A percentile compares a stretch with the other conserved stretches of the same genome.
Evolutionary conservation across 2,797 vertebrate genomes (phyloP).

Genomic region (Antrozous pallidus): DNA sequence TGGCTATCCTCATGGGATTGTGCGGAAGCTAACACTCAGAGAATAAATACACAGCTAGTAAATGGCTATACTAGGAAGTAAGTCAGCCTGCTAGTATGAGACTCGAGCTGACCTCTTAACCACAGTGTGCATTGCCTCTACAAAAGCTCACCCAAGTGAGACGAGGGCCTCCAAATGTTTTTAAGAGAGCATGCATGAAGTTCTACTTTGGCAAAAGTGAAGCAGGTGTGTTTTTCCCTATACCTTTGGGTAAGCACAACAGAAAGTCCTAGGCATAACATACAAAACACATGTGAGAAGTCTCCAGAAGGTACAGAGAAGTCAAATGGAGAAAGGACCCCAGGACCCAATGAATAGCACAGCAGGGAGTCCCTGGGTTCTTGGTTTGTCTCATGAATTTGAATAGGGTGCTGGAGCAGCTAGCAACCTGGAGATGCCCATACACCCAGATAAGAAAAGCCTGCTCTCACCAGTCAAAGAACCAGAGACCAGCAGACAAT

Average conservation of each 20-base stretch:
- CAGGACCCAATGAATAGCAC: rapidly evolving
- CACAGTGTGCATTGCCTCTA: too few relatives aligned
- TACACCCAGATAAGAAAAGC: too few relatives aligned
- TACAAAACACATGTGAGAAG: background rate
- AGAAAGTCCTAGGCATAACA: background rate
- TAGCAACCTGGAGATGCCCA: background rate
- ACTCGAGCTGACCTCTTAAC: background rate
- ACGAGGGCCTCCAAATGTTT: rapidly evolving
- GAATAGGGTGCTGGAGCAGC: background rate
- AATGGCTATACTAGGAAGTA: background rate
- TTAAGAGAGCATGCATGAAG: background rate
- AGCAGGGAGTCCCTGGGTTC: background rate
- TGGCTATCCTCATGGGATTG: rapidly evolving
- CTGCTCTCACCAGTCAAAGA: background rate
- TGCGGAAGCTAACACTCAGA: background rate
- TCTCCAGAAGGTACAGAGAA: background rate
- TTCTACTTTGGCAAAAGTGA: background rate
- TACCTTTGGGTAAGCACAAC: background rate
- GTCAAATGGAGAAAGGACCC: background rate
- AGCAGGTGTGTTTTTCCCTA: background rate
- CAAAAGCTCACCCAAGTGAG: rapidly evolving
- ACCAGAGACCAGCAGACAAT: rapidly evolving
- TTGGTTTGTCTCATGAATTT: background rate
- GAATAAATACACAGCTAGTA: background rate
- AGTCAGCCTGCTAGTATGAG: background rate